Base-by-base conservation (phyloP, 23 tunicate species). In the Phallusia fumigata region DNA sequence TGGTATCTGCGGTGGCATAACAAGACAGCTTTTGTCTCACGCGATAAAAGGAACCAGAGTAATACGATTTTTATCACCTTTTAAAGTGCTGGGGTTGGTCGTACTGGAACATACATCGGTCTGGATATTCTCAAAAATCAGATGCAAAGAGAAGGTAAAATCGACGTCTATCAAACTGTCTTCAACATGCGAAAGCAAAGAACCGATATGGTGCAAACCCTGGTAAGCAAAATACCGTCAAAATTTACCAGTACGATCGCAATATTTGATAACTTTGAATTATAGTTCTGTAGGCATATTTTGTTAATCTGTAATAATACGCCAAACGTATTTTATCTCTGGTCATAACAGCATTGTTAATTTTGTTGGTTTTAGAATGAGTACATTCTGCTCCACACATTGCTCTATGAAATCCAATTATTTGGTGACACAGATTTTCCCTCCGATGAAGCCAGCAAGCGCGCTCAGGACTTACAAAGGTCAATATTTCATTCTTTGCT, bases 111-210 rank as follows among this genome's bases (percentile, higher is more conserved):
- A 24, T 58, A 58, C 69, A 58, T 58, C 28, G 69, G 69, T 6
- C 69, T 58, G 26, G 69, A 58, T 24, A 58, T 58, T 24, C 69
- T 58, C 16, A 58, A 58, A 58, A 58, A 58, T 58, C 69, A 58
- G 28, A 58, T 58, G 16, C 2, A 58, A 24, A 5, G 1, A 58
- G 28, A 22, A 21, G 16, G 13, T 21, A 8, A 22, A 22, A 58
- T 58, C 13, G 69, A 58, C 28, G 69, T 24, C 26, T 58, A 6
- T 24, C 3, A 58, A 22, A 58, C 69, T 5, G 69, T 58, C 3
- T 58, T 58, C 13, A 24, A 22, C 28, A 58, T 58, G 69, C 69
- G 69, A 22, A 58, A 58, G 69, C 69, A 58, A 58, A 8, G 69
- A 6, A 58, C 5, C 5, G 26, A 21, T 13, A 58, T 58, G 69